Percentiles rank a stretch among this genome's conserved stretches.
Evolutionary conservation across 2,113 vertebrate genomes (phyloP).

Genomic region (Prolemur simus): DNA sequence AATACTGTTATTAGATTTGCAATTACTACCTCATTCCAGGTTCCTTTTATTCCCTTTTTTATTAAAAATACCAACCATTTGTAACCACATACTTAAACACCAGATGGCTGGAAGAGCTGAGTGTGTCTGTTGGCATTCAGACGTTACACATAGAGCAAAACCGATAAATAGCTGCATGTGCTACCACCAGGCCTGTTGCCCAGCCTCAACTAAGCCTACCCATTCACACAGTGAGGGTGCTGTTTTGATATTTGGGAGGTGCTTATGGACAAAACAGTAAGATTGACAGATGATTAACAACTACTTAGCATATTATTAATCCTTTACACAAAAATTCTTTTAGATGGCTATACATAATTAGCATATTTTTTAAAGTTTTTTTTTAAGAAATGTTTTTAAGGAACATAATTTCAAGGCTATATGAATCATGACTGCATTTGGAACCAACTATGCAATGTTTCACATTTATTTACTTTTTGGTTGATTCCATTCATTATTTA

Average conservation of each 20-base stretch:
- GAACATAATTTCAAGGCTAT: not conserved
- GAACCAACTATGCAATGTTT: not conserved
- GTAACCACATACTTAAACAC: not conserved
- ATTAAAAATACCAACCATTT: conserved; percentile 19
- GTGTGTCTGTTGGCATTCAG: not conserved
- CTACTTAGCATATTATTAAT: not conserved
- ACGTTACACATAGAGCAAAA: not conserved
- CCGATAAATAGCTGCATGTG: not conserved
- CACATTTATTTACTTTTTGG: conserved; percentile 46
- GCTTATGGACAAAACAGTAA: not conserved
- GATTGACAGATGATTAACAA: not conserved
- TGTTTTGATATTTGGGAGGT: not conserved
- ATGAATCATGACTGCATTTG: not conserved
- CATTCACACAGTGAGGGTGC: not conserved
- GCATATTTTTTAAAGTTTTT: not conserved
- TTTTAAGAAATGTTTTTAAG: conserved; percentile 11
- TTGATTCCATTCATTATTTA: conserved; percentile 27
- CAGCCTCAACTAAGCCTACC: not conserved
- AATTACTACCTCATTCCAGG: not conserved
- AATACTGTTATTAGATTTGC: not conserved
- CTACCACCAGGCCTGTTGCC: not conserved
- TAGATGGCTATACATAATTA: not conserved
- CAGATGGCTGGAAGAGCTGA: not conserved
- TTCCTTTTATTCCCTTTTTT: conserved; percentile 27
- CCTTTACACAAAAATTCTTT: conserved; percentile 12